Percentiles rank a stretch among this genome's conserved stretches.
Conservation (phyloP, 35 echinoderm and acorn worm genomes). For the Stichopus chloronotus region DNA sequence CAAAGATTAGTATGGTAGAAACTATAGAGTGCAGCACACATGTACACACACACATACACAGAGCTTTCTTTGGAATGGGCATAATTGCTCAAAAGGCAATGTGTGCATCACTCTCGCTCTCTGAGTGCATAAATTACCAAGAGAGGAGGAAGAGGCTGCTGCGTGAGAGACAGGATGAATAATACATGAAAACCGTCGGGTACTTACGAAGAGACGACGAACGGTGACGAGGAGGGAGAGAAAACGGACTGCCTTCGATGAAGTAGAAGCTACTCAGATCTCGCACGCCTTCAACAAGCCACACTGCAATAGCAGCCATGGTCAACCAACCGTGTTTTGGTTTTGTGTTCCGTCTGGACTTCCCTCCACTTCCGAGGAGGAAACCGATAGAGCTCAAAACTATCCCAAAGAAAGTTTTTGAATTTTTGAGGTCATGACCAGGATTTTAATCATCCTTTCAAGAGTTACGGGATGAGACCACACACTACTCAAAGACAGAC, state of each 20-base stretch:
- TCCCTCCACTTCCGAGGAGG: neutral
- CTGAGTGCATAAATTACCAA: conserved; percentile 36
- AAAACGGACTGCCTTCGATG: neutral
- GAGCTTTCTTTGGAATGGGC: neutral
- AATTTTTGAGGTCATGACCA: neutral
- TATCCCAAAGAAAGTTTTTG: neutral
- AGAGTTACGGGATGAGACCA: neutral
- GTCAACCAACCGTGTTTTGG: neutral
- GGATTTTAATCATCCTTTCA: neutral
- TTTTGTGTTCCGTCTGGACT: neutral
- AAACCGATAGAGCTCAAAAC: neutral
- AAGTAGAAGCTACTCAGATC: neutral
- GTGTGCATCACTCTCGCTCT: conserved; percentile 3
- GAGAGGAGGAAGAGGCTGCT: neutral
- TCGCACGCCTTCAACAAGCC: neutral
- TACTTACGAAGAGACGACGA: neutral
- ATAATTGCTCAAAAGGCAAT: conserved; percentile 33
- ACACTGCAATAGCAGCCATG: neutral
- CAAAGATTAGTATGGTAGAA: neutral
- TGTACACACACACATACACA: neutral
- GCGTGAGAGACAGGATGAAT: neutral
- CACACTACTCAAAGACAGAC: too few species aligned
- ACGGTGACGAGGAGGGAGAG: neutral
- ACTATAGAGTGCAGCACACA: neutral
- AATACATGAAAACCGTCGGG: neutral